Conservation (phyloP, 2,888 invertebrate genomes). For the Apocheima hispidaria region DNA sequence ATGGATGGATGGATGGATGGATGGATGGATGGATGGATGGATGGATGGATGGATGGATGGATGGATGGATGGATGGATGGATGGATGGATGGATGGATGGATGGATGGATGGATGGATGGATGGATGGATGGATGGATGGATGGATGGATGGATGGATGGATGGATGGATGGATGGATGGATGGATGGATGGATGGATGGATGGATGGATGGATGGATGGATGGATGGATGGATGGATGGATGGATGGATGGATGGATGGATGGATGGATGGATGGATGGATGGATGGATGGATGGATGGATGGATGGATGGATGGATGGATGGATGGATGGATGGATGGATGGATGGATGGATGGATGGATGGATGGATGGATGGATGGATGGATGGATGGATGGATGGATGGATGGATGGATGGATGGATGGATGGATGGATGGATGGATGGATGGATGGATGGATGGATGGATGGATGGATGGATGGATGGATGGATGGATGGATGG, state of each 20-base stretch:
- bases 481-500: no score
- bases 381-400: slow-evolving; percentile 1
- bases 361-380: slow-evolving; percentile 7
- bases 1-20: not conserved
- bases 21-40: slow-evolving; percentile 13
- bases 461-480: no score
- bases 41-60: slow-evolving; percentile 13
- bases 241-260: no score
- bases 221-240: slow-evolving; percentile 3
- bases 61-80: slow-evolving; percentile 13
- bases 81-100: slow-evolving; percentile 13
- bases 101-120: slow-evolving; percentile 12
- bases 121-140: slow-evolving; percentile 6
- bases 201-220: slow-evolving; percentile 7
- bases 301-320: not conserved
- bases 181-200: slow-evolving; percentile 6
- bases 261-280: no score
- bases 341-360: not conserved
- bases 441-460: no score
- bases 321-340: not conserved
- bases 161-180: slow-evolving; percentile 5
- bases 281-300: not conserved
- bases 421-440: no score
- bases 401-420: no score
- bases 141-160: slow-evolving; percentile 7